Evolutionary conservation across 1,140 invertebrate species (phyloP), one percentile per base, ranked within the genome.

Genomic region (Lutraria rhynchaena): DNA sequence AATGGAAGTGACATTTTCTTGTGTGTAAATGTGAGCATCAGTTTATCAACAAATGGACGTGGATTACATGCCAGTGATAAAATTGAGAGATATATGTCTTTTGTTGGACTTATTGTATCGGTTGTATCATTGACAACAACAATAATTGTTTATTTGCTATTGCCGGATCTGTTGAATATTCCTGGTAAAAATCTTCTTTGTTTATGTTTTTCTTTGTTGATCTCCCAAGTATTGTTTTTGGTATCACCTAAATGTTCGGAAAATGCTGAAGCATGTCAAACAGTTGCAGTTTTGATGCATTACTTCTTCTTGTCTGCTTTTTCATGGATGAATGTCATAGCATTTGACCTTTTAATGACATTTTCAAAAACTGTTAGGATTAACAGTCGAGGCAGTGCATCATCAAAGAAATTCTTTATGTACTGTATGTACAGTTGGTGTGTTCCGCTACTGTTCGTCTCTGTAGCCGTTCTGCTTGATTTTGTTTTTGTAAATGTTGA

Each of bases 331-430:
- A 92, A 93, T 49, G 91, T 93, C 0, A 92, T 95, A 83, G 92
- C 94, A 0, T 94, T 93, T 86, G 94, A 94, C 83, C 92, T 94
- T 5, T 94, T 93, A 90, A 88, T 92, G 31, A 98, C 97, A 7
- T 93, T 93, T 89, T 83, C 86, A 5, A 74, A 83, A 24, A 67
- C 61, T 35, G 83, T 83, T 24, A 53, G 80, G 31, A 60, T 71
- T 53, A 81, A 65, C 3, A 87, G 60, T 11, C 41, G 49, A 15
- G 58, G 60, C 0, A 49, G 53, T 9, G 61, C 69, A n/a, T 73
- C 70, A 27, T 70, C 75, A 80, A 89, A 84, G 24, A 51, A 91
- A 29, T 94, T 94, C 81, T 77, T 92, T 22, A 83, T 90, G 9
- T 95, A 94, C 83, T 93, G 93, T 3, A 37, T 93, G 0, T 94